Percentiles rank a stretch among this genome's conserved stretches.
phyloP scores from a whole-genome alignment of 1,140 invertebrate species.

The Papilio aristodemus region DNA sequence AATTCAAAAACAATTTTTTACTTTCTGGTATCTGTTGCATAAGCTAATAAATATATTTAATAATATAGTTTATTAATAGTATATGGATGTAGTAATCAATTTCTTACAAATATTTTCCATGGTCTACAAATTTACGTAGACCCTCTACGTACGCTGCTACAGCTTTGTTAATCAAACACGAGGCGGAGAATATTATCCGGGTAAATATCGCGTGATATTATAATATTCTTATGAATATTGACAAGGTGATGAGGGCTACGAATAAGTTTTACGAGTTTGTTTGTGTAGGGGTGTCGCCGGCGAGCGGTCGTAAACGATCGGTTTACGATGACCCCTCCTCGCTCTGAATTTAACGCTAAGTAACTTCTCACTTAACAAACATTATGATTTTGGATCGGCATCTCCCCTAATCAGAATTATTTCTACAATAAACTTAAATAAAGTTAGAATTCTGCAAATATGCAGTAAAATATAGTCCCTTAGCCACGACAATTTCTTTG shows the following conservation, averaged over 20 bases:
- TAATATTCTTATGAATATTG: constrained; percentile 27
- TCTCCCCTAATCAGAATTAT: not conserved
- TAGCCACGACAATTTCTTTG: too few relatives aligned
- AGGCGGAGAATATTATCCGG: not conserved
- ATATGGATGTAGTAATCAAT: not conserved
- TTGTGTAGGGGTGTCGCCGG: constrained; percentile 1
- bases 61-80: not conserved
- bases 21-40: too few relatives aligned
- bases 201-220: constrained; percentile 17
- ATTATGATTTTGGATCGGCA: constrained; percentile 12
- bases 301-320: not conserved
- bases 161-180: not conserved
- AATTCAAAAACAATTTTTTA: too few relatives aligned
- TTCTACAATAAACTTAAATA: too few relatives aligned
- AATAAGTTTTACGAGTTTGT: constrained; percentile 27
- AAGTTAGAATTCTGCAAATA: not conserved
- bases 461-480: too few relatives aligned
- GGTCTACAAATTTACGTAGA: constrained; percentile 9
- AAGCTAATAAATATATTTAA: not conserved
- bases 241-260: constrained; percentile 24
- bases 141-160: not conserved
- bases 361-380: not conserved
- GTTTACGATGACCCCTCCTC: constrained; percentile 10
- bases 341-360: not conserved
- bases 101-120: not conserved